Evolutionary conservation across 2,888 invertebrate species (phyloP).

Genomic region (Xanthorhoe spadicearia): DNA sequence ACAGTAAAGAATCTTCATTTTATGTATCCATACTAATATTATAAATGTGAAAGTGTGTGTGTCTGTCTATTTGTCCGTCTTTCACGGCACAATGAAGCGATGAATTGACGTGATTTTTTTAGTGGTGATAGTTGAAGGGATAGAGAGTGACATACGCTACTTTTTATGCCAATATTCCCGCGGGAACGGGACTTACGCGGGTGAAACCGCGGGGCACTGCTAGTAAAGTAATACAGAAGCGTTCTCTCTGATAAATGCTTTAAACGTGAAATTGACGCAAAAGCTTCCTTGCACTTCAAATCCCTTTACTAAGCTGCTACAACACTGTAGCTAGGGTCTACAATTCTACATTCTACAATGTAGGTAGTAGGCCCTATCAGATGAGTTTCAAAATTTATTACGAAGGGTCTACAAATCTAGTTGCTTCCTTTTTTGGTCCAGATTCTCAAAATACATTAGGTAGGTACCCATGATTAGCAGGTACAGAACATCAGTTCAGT

Average conservation of each 20-base stretch:
- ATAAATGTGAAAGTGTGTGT: no score
- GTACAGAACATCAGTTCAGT: not conserved
- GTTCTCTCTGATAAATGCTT: no score
- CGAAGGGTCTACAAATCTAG: not conserved
- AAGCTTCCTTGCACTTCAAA: not conserved
- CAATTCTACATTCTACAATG: no score
- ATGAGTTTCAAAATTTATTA: not conserved
- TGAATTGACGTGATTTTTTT: no score
- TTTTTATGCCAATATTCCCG: no score
- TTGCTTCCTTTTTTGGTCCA: not conserved
- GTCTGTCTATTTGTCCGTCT: no score
- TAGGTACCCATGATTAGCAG: not conserved
- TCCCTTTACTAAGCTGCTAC: not conserved
- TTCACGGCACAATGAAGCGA: no score
- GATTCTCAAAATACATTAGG: not conserved
- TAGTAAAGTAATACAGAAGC: not conserved
- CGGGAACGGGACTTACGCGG: no score
- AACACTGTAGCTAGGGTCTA: conserved; percentile 9
- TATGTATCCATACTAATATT: no score
- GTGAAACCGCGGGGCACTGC: no score
- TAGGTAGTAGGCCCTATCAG: conserved; percentile 2
- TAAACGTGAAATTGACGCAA: not conserved
- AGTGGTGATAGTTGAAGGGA: no score
- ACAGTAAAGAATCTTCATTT: conserved; percentile 2
- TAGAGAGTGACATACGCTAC: no score